Percentiles rank a stretch among this genome's conserved stretches.
Evolutionary conservation across 1,140 invertebrate genomes (phyloP).

Genomic region (Acyrthosiphon pisum): DNA sequence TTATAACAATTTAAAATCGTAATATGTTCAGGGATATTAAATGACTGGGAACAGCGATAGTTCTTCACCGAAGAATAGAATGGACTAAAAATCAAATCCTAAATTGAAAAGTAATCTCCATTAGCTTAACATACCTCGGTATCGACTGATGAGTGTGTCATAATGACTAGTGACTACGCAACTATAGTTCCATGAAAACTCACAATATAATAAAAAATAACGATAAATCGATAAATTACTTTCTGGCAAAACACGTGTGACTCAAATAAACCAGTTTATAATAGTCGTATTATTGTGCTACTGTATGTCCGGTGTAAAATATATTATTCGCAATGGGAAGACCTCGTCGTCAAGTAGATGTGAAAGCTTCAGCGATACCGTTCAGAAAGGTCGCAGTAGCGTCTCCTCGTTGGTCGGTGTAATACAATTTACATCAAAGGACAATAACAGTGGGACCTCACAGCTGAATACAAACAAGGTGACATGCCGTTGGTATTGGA

Average conservation of each 20-base stretch:
- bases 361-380: not conserved
- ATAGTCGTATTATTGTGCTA: not conserved
- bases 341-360: not conserved
- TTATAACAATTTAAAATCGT: not conserved
- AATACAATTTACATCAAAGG: slow-evolving; percentile 4
- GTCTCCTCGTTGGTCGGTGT: not conserved
- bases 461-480: not conserved
- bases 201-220: not conserved
- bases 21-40: not conserved
- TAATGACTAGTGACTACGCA: not conserved
- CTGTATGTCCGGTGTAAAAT: not conserved
- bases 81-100: not conserved
- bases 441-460: not conserved
- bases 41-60: not conserved
- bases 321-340: not conserved
- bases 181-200: not conserved
- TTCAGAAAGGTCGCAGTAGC: not conserved
- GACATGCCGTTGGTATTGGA: not conserved
- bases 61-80: not conserved
- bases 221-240: not conserved
- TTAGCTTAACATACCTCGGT: not conserved
- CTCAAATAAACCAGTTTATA: slow-evolving; percentile 6
- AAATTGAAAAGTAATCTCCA: not conserved
- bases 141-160: not conserved
- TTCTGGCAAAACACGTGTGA: not conserved